Evolutionary conservation across 1,140 invertebrate genomes (phyloP), one percentile per base, ranked within the genome.

Genomic region (Bombus balteatus): DNA sequence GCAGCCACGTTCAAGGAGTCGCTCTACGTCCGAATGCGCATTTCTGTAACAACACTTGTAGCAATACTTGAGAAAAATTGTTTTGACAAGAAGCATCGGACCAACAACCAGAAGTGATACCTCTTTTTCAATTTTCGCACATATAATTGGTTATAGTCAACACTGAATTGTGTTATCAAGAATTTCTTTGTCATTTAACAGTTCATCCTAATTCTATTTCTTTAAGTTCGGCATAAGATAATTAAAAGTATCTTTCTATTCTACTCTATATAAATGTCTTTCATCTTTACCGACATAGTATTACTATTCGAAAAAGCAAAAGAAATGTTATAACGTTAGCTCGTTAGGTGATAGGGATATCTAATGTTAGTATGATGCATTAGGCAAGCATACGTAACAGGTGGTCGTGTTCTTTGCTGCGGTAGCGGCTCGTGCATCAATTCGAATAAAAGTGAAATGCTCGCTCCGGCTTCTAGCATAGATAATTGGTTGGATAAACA

Each of bases 401-500:
- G 80, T 82, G 80, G 80, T 39, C 39, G 84, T 73, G 47, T 70
- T 81, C 65, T 34, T 81, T 43, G 22, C n/a, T 22, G 53, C 62
- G 65, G 39, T 85, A 76, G 43, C n/a, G 81, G 73, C 62, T 81
- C 75, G 87, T 73, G 75, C 81, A 87, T 87, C 79, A 77, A n/a
- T 72, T 57, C 66, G 88, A 92, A 93, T 92, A 92, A 94, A 94
- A 94, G 93, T 93, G 93, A 94, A 94, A 93, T 88, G 90, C 74
- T 85, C 74, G 39, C 43, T 68, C 85, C 81, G 88, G 78, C 82
- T 87, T 87, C 85, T 83, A 71, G 89, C 89, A 90, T 91, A 94
- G 93, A 94, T 94, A 92, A 93, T 92, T 91, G 84, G 85, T 43
- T 75, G 83, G 90, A 93, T 93, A 93, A 92, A 93, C 88, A 92